Conservation (phyloP, 1,140 invertebrate species). For the Helicoverpa zea region DNA sequence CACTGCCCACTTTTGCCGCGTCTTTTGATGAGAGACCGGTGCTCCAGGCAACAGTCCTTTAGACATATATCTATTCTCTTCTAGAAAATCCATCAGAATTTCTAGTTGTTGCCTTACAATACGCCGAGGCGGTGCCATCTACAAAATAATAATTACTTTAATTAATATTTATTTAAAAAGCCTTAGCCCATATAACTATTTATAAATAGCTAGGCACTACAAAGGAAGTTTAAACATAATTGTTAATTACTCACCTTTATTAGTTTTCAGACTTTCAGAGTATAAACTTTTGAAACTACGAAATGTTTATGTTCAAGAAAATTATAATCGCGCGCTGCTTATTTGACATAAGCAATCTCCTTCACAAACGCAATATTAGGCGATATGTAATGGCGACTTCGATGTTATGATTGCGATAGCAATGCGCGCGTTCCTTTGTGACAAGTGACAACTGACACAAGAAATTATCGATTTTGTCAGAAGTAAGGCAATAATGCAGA, state of each 20-base stretch:
- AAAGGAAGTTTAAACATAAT: no score
- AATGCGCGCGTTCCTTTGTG: background rate
- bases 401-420: conserved; percentile 10
- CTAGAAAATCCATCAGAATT: conserved; percentile 76
- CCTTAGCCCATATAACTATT: background rate
- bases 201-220: background rate
- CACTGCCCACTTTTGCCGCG: conserved; percentile 70
- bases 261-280: background rate
- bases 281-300: background rate
- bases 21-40: conserved; percentile 64
- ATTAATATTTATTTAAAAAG: background rate
- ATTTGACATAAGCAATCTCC: conserved; percentile 77
- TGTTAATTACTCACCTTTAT: background rate
- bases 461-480: conserved; percentile 11
- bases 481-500: background rate
- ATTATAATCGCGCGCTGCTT: conserved; percentile 63
- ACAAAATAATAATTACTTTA: conserved; percentile 43
- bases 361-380: conserved; percentile 68
- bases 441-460: background rate
- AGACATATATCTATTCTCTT: conserved; percentile 75
- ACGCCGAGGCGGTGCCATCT: conserved; percentile 79
- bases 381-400: conserved; percentile 77
- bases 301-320: conserved; percentile 20
- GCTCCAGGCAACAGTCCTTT: conserved; percentile 67
- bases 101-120: conserved; percentile 75